phyloP scores from a whole-genome alignment of 2,888 invertebrate genomes.

The Eumacrocentrus americanus region DNA sequence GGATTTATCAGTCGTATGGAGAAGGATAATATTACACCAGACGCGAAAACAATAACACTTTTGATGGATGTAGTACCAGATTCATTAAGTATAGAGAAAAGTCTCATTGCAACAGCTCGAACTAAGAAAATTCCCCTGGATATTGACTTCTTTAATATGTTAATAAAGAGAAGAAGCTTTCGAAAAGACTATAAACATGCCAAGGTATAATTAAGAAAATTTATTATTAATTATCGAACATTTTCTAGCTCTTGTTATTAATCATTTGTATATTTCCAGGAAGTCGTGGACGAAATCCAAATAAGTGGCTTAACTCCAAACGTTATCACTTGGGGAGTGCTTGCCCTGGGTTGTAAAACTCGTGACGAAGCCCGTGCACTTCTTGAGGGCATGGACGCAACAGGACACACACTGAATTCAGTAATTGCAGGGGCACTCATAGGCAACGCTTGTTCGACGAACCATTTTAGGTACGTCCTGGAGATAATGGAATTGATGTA shows the following conservation, averaged over 20 bases:
- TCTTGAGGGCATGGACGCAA: conserved; percentile 72
- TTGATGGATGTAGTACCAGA: conserved; percentile 76
- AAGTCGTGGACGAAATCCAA: conserved; percentile 61
- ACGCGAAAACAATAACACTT: conserved; percentile 80
- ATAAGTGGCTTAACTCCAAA: conserved; percentile 68
- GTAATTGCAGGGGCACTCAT: conserved; percentile 79
- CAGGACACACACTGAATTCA: conserved; percentile 72
- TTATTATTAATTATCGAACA: conserved; percentile 3
- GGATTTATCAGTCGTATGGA: conserved; percentile 81
- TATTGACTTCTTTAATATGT: conserved; percentile 82
- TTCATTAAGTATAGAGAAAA: conserved; percentile 71
- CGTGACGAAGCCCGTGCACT: conserved; percentile 70
- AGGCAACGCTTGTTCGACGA: conserved; percentile 67
- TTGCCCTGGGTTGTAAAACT: conserved; percentile 79
- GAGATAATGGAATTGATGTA: conserved; percentile 72
- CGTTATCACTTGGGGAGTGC: conserved; percentile 84
- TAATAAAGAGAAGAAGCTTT: conserved; percentile 81
- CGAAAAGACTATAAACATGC: conserved; percentile 74
- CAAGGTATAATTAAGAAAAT: too few relatives aligned
- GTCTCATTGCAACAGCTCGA: conserved; percentile 70
- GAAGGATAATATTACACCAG: conserved; percentile 70
- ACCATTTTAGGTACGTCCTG: conserved; percentile 71
- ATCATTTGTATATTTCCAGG: conserved; percentile 49
- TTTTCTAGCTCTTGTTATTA: too few relatives aligned
- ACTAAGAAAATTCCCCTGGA: conserved; percentile 70